Percentiles rank a stretch among this genome's conserved stretches.
Evolutionary conservation across 2,113 vertebrate genomes (phyloP).

Genomic region (Coptodon rendalli): DNA sequence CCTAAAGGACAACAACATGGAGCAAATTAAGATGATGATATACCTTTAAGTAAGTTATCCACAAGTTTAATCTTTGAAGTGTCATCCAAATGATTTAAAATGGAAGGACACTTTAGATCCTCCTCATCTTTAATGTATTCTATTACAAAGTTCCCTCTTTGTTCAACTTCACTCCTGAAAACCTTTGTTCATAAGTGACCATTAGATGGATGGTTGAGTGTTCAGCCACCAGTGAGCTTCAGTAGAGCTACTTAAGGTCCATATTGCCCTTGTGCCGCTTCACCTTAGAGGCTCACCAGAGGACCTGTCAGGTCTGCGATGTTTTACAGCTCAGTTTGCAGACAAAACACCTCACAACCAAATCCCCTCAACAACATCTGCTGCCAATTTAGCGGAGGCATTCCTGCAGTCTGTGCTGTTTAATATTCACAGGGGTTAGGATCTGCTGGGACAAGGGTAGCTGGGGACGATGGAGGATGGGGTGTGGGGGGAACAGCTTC

Average conservation of each 20-base stretch:
- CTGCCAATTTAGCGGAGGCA: slow-evolving; percentile 69
- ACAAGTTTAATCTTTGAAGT: not conserved
- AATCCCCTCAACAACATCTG: slow-evolving; percentile 73
- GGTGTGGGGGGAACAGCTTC: not conserved
- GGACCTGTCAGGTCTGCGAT: slow-evolving; percentile 57
- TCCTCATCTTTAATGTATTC: not conserved
- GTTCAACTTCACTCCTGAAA: slow-evolving; percentile 7
- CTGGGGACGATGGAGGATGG: not conserved
- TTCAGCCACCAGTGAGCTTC: slow-evolving; percentile 23
- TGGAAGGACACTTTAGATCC: not conserved
- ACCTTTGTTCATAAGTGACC: slow-evolving; percentile 25
- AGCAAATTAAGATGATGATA: slow-evolving; percentile 16
- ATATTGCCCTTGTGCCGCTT: slow-evolving; percentile 18
- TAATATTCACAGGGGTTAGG: slow-evolving; percentile 74
- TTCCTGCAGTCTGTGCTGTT: slow-evolving; percentile 70
- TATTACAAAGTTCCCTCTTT: not conserved
- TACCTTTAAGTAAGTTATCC: slow-evolving; percentile 19
- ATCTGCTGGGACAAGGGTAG: slow-evolving; percentile 51
- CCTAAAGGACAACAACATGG: slow-evolving; percentile 25
- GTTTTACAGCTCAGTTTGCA: slow-evolving; percentile 69
- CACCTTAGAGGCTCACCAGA: slow-evolving; percentile 41
- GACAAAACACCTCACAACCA: slow-evolving; percentile 71
- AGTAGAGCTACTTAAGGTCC: not conserved
- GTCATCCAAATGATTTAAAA: not conserved
- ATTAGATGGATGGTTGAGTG: slow-evolving; percentile 41